These are phyloP conservation scores for Hyperoplus lanceolatus DNA, from an alignment of 2,797 vertebrate genomes.

Conservation along the genomic window DNA sequence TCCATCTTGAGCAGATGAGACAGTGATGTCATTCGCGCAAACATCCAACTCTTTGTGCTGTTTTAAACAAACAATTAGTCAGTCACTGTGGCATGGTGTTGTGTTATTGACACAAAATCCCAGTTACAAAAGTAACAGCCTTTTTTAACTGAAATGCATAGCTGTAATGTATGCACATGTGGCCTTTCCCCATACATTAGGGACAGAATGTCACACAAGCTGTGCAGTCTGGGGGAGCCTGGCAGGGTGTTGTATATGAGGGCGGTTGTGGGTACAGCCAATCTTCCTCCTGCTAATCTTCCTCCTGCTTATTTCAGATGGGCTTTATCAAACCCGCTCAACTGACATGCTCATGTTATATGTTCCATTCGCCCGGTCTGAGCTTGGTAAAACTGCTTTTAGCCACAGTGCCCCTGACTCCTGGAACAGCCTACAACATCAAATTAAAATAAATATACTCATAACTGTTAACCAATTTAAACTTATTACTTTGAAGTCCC, in stretches of 20 bases:
- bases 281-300: too few relatives aligned
- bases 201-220: slow-evolving; percentile 67
- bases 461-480: too few relatives aligned
- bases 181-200: slow-evolving; percentile 71
- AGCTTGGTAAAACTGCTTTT: too few relatives aligned
- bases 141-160: slow-evolving; percentile 40
- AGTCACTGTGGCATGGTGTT: neutral
- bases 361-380: too few relatives aligned
- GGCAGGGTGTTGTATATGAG: slow-evolving; percentile 29
- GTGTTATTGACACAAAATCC: slow-evolving; percentile 20
- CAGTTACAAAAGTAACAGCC: neutral
- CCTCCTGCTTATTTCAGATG: too few relatives aligned
- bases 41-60: neutral
- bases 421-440: too few relatives aligned
- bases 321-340: too few relatives aligned
- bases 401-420: too few relatives aligned
- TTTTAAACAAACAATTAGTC: slow-evolving; percentile 38
- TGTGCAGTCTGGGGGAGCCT: slow-evolving; percentile 51
- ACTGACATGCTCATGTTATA: too few relatives aligned
- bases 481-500: too few relatives aligned
- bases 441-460: too few relatives aligned
- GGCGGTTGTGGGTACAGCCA: neutral
- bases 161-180: slow-evolving; percentile 63
- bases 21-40: neutral
- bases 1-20: neutral